Conservation (phyloP, 2,888 invertebrate species). For the Drosophila longiperda region DNA sequence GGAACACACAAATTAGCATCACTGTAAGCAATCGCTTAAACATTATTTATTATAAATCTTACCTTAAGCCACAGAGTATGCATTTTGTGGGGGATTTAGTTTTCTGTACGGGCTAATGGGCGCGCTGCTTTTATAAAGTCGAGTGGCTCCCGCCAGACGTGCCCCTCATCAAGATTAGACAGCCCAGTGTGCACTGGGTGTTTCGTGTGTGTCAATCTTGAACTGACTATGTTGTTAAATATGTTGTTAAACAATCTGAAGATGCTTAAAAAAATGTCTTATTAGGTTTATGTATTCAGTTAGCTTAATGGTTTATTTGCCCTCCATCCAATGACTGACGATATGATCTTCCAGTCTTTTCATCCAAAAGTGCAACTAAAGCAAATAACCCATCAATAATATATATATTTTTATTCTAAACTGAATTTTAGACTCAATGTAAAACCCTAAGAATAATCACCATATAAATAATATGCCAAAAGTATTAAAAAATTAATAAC, state of each 20-base stretch:
- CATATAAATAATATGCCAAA: neutral
- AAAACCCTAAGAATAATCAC: neutral
- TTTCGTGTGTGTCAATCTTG: slow-evolving; percentile 40
- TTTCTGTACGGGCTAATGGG: slow-evolving; percentile 39
- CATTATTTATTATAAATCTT: slow-evolving; percentile 15
- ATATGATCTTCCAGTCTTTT: neutral
- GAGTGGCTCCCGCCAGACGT: slow-evolving; percentile 62
- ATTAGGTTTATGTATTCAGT: neutral
- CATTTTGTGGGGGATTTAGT: slow-evolving; percentile 53
- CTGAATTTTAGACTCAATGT: slow-evolving; percentile 3
- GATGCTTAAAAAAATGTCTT: slow-evolving; percentile 22
- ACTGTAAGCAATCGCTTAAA: neutral
- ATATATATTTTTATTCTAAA: slow-evolving; percentile 1
- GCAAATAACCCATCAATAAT: neutral
- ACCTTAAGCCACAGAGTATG: slow-evolving; percentile 59
- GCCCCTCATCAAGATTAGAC: slow-evolving; percentile 65
- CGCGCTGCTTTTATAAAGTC: slow-evolving; percentile 68
- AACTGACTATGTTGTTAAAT: slow-evolving; percentile 51
- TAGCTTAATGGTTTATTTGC: neutral
- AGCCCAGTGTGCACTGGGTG: slow-evolving; percentile 2
- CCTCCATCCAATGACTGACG: neutral
- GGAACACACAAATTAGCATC: slow-evolving; percentile 5
- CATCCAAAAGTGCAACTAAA: neutral
- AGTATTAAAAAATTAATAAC: neutral
- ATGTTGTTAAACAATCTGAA: slow-evolving; percentile 55